Evolutionary conservation across 2,888 invertebrate species (phyloP).

Genomic region (Netelia fuscicornis): DNA sequence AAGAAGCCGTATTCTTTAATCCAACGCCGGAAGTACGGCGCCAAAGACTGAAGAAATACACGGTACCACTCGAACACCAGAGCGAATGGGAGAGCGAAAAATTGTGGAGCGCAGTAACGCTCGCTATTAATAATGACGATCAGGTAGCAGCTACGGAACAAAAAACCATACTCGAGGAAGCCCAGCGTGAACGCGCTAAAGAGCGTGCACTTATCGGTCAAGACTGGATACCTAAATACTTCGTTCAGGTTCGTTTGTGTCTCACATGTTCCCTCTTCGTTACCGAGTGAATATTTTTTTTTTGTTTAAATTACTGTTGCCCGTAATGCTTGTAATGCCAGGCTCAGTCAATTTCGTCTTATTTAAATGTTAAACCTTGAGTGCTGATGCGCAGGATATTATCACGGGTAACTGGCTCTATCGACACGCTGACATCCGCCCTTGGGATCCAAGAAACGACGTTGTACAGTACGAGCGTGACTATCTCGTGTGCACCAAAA

Average conservation of each 20-base stretch:
- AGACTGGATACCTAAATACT: constrained; percentile 91
- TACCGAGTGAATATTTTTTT: background rate
- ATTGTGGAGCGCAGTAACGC: constrained; percentile 94
- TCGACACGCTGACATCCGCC: constrained; percentile 92
- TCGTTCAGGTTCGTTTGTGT: constrained; percentile 86
- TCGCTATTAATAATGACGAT: constrained; percentile 93
- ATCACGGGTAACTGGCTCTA: constrained; percentile 90
- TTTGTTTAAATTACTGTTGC: background rate
- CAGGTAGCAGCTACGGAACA: constrained; percentile 95
- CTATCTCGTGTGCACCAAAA: constrained; percentile 92
- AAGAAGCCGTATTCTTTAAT: constrained; percentile 90
- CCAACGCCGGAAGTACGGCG: constrained; percentile 90
- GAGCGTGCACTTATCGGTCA: constrained; percentile 88
- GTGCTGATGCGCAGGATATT: constrained; percentile 80
- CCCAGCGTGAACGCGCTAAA: constrained; percentile 91
- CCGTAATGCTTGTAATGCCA: background rate
- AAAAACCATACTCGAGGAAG: constrained; percentile 95
- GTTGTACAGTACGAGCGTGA: constrained; percentile 94
- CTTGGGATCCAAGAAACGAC: constrained; percentile 96
- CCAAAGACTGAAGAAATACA: constrained; percentile 90
- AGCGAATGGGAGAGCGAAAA: constrained; percentile 93
- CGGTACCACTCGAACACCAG: constrained; percentile 92
- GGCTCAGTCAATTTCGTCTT: background rate
- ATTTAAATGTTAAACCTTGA: constrained; percentile 32
- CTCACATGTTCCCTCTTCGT: background rate